Conservation (phyloP, 1,140 invertebrate species). For the Bombus confusus region DNA sequence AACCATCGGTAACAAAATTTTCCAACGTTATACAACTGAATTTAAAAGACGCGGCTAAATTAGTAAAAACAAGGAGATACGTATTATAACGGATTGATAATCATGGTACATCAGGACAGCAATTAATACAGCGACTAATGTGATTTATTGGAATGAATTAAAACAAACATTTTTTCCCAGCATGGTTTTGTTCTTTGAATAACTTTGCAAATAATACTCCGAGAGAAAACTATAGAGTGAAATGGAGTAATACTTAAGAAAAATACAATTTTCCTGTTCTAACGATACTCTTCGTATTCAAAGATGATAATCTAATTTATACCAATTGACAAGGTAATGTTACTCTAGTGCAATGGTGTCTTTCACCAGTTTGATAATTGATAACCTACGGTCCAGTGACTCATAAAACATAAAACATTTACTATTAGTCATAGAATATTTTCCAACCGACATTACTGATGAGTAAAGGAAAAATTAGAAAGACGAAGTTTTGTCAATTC, state of each 20-base stretch:
- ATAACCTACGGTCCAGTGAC: background rate
- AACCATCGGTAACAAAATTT: background rate
- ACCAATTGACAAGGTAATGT: too few relatives aligned
- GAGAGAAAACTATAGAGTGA: too few relatives aligned
- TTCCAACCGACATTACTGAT: background rate
- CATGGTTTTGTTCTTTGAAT: too few relatives aligned
- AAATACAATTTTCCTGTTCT: background rate
- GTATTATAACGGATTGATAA: too few relatives aligned
- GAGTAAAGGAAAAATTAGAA: background rate
- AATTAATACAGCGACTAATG: too few relatives aligned
- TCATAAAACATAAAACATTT: background rate
- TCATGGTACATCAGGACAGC: too few relatives aligned
- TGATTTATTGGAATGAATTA: too few relatives aligned
- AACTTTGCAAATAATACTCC: too few relatives aligned
- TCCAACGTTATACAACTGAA: background rate
- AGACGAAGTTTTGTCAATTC: background rate
- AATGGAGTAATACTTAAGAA: background rate
- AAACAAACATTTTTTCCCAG: too few relatives aligned
- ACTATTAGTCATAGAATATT: background rate
- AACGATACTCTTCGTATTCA: too few relatives aligned
- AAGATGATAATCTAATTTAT: background rate
- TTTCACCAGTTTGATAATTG: background rate
- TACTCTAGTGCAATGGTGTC: background rate
- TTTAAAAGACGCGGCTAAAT: background rate
- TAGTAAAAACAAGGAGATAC: background rate